Evolutionary conservation across 2,888 invertebrate species (phyloP).

Genomic region (Cosmia pyralina): DNA sequence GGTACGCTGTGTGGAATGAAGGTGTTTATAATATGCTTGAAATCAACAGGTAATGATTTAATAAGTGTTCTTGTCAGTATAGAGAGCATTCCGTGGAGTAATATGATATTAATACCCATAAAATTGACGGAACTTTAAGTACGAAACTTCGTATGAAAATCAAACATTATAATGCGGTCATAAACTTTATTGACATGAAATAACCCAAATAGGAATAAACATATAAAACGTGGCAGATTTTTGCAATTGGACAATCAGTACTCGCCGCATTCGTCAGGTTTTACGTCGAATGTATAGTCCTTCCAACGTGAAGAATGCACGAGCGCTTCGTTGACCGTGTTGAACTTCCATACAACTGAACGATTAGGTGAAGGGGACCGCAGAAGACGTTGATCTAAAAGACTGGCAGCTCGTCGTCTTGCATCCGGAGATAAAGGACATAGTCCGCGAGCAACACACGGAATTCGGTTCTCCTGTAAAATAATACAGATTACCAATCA

Average conservation of each 20-base stretch:
- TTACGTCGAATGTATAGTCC: slow-evolving; percentile 77
- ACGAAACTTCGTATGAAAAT: not conserved
- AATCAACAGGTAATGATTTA: slow-evolving; percentile 25
- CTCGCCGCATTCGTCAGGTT: slow-evolving; percentile 68
- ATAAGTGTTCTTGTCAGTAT: slow-evolving; percentile 26
- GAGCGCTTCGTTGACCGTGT: slow-evolving; percentile 84
- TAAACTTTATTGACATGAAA: slow-evolving; percentile 58
- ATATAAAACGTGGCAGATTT: not conserved
- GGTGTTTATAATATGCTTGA: slow-evolving; percentile 68
- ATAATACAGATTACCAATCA: not conserved
- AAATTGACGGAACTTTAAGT: not conserved
- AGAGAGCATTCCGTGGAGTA: no score
- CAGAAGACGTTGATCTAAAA: slow-evolving; percentile 76
- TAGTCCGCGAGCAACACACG: slow-evolving; percentile 70
- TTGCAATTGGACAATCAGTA: slow-evolving; percentile 37
- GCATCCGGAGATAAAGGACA: slow-evolving; percentile 81
- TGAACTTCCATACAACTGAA: slow-evolving; percentile 81
- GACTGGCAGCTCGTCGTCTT: slow-evolving; percentile 78
- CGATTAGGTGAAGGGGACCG: slow-evolving; percentile 75
- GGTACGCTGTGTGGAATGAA: slow-evolving; percentile 73
- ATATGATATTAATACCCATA: slow-evolving; percentile 24
- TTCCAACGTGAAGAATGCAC: slow-evolving; percentile 83
- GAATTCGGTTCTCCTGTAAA: slow-evolving; percentile 73
- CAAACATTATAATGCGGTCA: slow-evolving; percentile 11
- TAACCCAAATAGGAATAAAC: slow-evolving; percentile 40